Evolutionary conservation across 2,888 invertebrate species (phyloP), one percentile per base, ranked within the genome.

Genomic region (Drosophila nigricruria): DNA sequence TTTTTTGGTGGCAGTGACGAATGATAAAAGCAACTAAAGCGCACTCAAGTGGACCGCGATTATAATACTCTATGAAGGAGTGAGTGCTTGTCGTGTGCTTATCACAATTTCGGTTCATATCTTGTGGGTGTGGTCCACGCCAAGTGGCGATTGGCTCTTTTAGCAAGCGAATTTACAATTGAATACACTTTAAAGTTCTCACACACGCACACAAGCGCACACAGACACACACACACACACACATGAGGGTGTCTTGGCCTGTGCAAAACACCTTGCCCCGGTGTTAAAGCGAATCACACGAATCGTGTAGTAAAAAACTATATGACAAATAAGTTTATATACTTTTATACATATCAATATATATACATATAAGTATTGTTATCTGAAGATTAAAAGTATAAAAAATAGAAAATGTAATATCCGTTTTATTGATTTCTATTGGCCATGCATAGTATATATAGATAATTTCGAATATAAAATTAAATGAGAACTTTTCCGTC

Each of bases 51-150:
- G 36, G 30, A 32, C 27, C 9, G 32, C 50, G 32, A 53, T 49
- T 52, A 14, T 49, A 20, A 25, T 20, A 42, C 23, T 30, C 18
- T 56, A 5, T 23, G 25, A 18, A 10, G 16, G 43, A 43, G 23
- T 62, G 49, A 58, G 36, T 60, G 64, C 45, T 62, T 52, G 20
- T 30, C 27, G 43, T 50, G 27, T 16, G 61, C 74, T 79, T 76
- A 77, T 77, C 76, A 56, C 27, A 49, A 50, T 18, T 64, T 50
- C 42, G 14, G 61, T 16, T 61, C 56, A 79, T 77, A 69, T 76
- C 62, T 72, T 9, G 77, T 80, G 89, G 83, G 83, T 83, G 84
- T 82, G 82, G 88, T 82, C 75, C 76, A 81, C 65, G 62, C 69
- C 52, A 53, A 57, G 14, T 43, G n/a, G 9, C 47, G 47, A 43